Evolutionary conservation across 2,113 vertebrate genomes (phyloP), one percentile per base, ranked within the genome.

Genomic region (Cebus imitator): DNA sequence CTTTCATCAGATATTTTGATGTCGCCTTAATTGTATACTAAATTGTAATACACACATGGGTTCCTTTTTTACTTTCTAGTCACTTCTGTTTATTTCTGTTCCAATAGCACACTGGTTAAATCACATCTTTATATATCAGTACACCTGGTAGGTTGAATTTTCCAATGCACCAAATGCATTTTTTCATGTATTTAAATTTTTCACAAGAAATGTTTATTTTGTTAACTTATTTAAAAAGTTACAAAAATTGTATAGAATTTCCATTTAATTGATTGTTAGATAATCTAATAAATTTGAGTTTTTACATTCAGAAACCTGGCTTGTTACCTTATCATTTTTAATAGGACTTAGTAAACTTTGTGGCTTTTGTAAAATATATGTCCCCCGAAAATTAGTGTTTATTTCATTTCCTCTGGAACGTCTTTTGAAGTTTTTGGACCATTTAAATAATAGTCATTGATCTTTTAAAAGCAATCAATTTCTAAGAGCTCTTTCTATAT

Each of bases 151-250:
- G 20, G 4, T 27, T 88, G 55, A 85, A 32, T 72, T 81, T 35
- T 5, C 40, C 17, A 57, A 6, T 2, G 12, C 8, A 25, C 16
- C 18, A 76, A 90, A 79, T 72, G 4, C 10, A 87, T 75, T 78
- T 92, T 92, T 82, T 40, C 37, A 40, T 73, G 25, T 79, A 75
- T 79, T 84, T 87, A 93, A 92, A 72, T 32, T 93, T 90, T 73
- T 10, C 14, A 70, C 8, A 70, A 10, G 30, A 94, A 75, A 61
- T 40, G 45, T 66, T 73, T n/a, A 30, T 6, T 87, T 96, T 93
- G 11, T 68, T 55, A 91, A 66, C 8, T 68, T 80, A 85, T 4
- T 64, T 64, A 89, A 82, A 85, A 87, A 64, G 45, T 37, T 21
- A 78, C 0, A 55, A 81, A 52, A 79, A 83, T 92, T 52, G 70